Evolutionary conservation across 1,140 invertebrate genomes (phyloP).

Genomic region (Drosophila baimaii): DNA sequence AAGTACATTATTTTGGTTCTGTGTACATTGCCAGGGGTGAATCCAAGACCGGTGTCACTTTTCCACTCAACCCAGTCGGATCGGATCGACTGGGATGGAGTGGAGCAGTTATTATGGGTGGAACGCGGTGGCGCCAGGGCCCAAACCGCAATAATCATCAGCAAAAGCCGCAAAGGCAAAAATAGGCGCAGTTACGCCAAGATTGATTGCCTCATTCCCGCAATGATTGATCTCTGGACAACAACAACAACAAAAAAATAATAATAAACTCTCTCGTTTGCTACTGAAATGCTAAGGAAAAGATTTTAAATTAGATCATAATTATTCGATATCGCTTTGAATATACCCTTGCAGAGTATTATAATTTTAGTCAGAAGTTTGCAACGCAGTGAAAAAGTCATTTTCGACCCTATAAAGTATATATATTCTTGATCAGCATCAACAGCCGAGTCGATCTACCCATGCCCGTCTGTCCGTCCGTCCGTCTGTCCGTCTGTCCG

Average conservation of each 20-base stretch:
- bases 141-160: conserved; percentile 25
- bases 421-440: too few species aligned
- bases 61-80: background rate
- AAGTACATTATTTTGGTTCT: background rate
- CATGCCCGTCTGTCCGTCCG: too few species aligned
- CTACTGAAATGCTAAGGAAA: conserved; percentile 10
- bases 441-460: too few species aligned
- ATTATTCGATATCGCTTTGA: background rate
- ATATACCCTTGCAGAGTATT: too few species aligned
- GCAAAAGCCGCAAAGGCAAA: conserved; percentile 7
- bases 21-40: background rate
- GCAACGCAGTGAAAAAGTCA: too few species aligned
- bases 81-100: background rate
- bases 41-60: conserved; percentile 14
- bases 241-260: background rate
- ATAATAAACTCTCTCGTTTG: conserved; percentile 7
- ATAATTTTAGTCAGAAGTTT: too few species aligned
- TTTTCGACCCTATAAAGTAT: too few species aligned
- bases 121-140: conserved; percentile 25
- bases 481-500: too few species aligned
- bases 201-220: conserved; percentile 28
- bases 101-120: conserved; percentile 1
- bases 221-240: conserved; percentile 3
- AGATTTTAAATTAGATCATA: background rate
- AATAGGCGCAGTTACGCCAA: conserved; percentile 8